These are phyloP conservation scores for Hoplostethus atlanticus DNA, from an alignment of 2,797 vertebrate genomes.

Conservation along the genomic window DNA sequence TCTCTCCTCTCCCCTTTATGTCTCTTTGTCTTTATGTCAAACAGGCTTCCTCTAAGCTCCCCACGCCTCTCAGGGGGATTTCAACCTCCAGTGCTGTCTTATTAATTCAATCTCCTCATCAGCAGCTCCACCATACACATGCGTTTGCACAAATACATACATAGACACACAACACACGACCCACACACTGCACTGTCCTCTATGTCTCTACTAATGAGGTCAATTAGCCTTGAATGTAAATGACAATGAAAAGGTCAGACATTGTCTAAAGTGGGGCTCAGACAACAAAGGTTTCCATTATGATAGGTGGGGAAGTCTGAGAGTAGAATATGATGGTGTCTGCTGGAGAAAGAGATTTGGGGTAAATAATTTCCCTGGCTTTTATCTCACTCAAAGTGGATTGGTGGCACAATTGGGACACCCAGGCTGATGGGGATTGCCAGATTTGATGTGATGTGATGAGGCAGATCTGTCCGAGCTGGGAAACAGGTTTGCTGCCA, in stretches of 20 bases:
- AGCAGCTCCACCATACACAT: conserved; percentile 16
- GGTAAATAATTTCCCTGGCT: background rate
- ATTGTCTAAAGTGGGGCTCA: conserved; percentile 66
- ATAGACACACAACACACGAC: background rate
- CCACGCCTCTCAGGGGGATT: conserved; percentile 21
- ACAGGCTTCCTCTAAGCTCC: conserved; percentile 27
- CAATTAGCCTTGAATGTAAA: conserved; percentile 66
- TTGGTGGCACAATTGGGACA: background rate
- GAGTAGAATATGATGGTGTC: background rate
- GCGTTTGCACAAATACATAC: background rate
- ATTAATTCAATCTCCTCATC: conserved; percentile 46
- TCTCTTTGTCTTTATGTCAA: conserved; percentile 42
- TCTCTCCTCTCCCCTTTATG: conserved; percentile 25
- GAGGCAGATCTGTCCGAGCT: background rate
- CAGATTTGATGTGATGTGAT: background rate
- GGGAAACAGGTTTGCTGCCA: conserved; percentile 3
- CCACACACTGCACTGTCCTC: conserved; percentile 19
- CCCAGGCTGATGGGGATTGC: background rate
- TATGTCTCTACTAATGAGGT: conserved; percentile 68
- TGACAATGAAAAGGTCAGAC: conserved; percentile 55
- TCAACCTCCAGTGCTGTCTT: conserved; percentile 17
- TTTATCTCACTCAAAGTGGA: background rate
- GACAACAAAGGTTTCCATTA: conserved; percentile 51
- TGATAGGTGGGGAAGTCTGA: conserved; percentile 14
- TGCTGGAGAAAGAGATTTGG: conserved; percentile 23